Evolutionary conservation across 2,113 vertebrate genomes (phyloP), one percentile per base, ranked within the genome.

Genomic region (Alosa alosa): DNA sequence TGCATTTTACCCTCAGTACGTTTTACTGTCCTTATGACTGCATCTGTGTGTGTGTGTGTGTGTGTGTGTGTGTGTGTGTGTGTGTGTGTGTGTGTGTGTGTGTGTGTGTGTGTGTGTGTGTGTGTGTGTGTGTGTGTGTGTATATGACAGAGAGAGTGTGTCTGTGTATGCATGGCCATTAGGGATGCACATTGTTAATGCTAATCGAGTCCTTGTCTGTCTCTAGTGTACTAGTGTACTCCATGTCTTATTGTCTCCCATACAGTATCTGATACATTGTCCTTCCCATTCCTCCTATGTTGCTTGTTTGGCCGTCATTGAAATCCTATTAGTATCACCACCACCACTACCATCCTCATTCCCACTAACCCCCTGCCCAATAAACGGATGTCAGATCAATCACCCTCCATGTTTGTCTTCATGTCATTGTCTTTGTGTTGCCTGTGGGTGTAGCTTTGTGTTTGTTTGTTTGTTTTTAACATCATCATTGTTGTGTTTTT

Each of bases 391-490:
- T 57, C n/a, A 75, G 8, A 13, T 20, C 11, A 46, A 22, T 44
- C 57, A 57, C 57, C 41, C 10, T 39, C 41, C 36, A 15, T 82
- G 20, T 84, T 52, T 55, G 44, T 60, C 60, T 83, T 46, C 39
- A 44, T 81, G 20, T 4, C 81, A 17, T 36, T 49, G 68, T 81
- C 83, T 5, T 83, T 46, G 46, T 57, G 82, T 60, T 88, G 64
- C 47, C 83, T 31, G 52, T 83, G 36, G 20, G 64, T 81, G 13
- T 10, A 50, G 44, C 75, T 50, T 83, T 85, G 83, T 85, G 72
- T 85, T 45, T 87, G 83, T 78, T 81, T 1, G 83, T 81, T 64
- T 68, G 81, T 83, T 55, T 86, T 81, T 55, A 72, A 64, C 64
- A 78, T 17, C 84, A 20, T 83, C 41, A 81, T 85, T 83, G 60